Conservation (phyloP, 2,113 vertebrate genomes). For the Corvus cornix region DNA sequence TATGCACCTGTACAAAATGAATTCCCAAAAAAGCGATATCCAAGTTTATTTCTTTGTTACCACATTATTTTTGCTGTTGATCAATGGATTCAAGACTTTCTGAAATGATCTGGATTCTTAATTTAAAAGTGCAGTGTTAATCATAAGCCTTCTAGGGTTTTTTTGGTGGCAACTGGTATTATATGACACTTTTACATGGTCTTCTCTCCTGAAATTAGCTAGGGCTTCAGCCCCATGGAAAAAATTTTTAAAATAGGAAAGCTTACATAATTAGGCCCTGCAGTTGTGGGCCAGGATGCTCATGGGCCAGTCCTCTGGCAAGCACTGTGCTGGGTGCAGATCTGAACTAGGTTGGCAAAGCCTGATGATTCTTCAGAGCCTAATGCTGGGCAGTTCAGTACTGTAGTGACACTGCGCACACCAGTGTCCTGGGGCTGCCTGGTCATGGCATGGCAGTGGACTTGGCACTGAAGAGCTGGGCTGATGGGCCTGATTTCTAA, state of each 20-base stretch:
- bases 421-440: fast-evolving
- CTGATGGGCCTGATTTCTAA: not conserved
- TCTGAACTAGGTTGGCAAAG: not conserved
- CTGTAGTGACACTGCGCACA: not conserved
- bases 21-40: not conserved
- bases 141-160: not conserved
- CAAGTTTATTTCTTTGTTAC: not conserved
- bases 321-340: not conserved
- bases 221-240: not conserved
- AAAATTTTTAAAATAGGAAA: not conserved
- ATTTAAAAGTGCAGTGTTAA: not conserved
- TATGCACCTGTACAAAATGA: not conserved
- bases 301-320: not conserved
- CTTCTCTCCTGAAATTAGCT: not conserved
- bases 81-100: not conserved
- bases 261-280: not conserved
- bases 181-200: not conserved
- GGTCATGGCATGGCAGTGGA: not conserved
- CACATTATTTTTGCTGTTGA: not conserved
- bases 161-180: not conserved
- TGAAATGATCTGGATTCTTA: not conserved
- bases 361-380: not conserved
- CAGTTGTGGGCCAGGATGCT: not conserved
- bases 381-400: fast-evolving
- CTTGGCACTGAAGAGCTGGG: not conserved